Evolutionary conservation across 1,140 invertebrate genomes (phyloP), one percentile per base, ranked within the genome.

Genomic region (Drosophila repleta): DNA sequence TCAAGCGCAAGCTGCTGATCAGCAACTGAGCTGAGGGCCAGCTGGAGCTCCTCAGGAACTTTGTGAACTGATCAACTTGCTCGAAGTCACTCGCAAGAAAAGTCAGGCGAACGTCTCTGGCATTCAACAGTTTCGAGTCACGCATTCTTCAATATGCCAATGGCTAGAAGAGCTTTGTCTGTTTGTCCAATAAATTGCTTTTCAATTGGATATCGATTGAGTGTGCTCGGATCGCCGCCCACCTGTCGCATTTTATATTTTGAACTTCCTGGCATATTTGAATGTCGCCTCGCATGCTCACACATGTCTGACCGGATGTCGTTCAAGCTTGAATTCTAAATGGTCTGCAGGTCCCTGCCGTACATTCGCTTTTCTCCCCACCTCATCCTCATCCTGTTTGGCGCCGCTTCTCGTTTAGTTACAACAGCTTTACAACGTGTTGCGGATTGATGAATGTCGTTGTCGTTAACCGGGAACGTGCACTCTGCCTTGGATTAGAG

Each of bases 21-120:
- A 96, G 99, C 0, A 99, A 99, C 93, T 99, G 97, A 70, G 98
- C 99, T 91, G 99, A 99, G 93, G 82, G 98, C 26, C 99, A 99
- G 91, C 99, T 99, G 90, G 98, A 99, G 93, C 97, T 99, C 15
- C 71, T 76, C 13, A 57, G 21, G n/a, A 66, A 41, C 13, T 78
- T 91, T 37, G 97, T 97, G 6, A 95, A 96, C 52, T 99, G 94
- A 99, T 99, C 82, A 98, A 99, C 80, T 99, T 99, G 96, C 87
- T 99, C 15, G 98, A 97, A 96, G 98, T 99, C 92, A 93, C 99
- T 41, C 97, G 97, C 63, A 99, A 99, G 93, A 98, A 99, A 93
- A 45, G 58, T 24, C 79, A 80, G 41, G 70, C 57, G 1, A 58
- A 20, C 26, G 20, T 64, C 4, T 68, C 48, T 2, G 11, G 13